Evolutionary conservation across 2,113 vertebrate genomes (phyloP).

Genomic region (Sula dactylatra): DNA sequence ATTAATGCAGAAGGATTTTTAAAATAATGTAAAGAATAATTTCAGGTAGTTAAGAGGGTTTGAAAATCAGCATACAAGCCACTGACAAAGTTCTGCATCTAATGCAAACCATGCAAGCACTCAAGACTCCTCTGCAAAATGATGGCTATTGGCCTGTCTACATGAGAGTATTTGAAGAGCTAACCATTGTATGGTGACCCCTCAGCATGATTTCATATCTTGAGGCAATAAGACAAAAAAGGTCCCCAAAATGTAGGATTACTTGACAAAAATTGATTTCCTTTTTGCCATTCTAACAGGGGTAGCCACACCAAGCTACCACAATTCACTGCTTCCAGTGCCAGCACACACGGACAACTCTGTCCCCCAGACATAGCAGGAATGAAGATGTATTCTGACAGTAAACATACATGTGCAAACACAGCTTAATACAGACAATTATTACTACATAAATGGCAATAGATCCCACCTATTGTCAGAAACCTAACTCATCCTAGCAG

Average conservation of each 20-base stretch:
- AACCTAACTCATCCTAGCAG: background rate
- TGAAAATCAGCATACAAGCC: background rate
- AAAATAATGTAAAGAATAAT: background rate
- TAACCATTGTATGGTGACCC: background rate
- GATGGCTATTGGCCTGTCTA: background rate
- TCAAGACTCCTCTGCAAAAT: background rate
- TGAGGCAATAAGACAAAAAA: background rate
- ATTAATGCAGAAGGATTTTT: background rate
- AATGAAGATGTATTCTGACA: background rate
- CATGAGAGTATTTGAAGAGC: background rate
- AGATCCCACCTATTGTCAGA: background rate
- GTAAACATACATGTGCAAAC: background rate
- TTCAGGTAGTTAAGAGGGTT: background rate
- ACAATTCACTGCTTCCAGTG: background rate
- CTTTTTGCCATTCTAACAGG: background rate
- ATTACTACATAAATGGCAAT: background rate
- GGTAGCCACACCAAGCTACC: background rate
- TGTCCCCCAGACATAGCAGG: background rate
- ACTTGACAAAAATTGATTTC: background rate
- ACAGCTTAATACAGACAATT: background rate
- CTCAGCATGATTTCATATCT: background rate
- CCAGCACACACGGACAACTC: background rate
- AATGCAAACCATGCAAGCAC: background rate
- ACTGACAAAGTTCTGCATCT: background rate
- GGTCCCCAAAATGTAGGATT: background rate